These are phyloP conservation scores for Zaprionus ghesquierei DNA, from an alignment of 1,140 invertebrate species.

Conservation along the genomic window DNA sequence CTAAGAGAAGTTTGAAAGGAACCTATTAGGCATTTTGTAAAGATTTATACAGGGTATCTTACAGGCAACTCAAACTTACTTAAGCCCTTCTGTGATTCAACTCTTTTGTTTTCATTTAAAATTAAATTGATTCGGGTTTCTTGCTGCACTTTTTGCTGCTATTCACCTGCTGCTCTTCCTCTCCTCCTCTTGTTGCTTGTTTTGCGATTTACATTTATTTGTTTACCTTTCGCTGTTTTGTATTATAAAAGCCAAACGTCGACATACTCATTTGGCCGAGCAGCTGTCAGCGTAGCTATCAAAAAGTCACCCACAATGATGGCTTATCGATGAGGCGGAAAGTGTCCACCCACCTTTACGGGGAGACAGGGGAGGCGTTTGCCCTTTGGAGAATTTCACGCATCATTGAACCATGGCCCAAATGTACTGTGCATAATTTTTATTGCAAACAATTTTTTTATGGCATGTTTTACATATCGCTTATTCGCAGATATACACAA, in stretches of 20 bases:
- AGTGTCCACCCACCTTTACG: neutral
- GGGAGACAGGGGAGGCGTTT: neutral
- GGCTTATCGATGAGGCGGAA: slow-evolving; percentile 54
- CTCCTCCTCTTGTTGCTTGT: neutral
- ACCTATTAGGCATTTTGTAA: no score
- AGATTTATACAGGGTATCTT: slow-evolving; percentile 1
- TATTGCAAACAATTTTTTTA: slow-evolving; percentile 71
- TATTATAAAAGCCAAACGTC: slow-evolving; percentile 7
- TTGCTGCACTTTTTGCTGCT: neutral
- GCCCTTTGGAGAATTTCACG: slow-evolving; percentile 51
- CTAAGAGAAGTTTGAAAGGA: no score
- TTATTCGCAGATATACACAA: slow-evolving; percentile 8
- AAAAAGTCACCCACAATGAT: slow-evolving; percentile 68
- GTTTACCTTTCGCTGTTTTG: slow-evolving; percentile 60
- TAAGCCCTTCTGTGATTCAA: neutral
- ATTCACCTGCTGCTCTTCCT: neutral
- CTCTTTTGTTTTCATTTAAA: slow-evolving; percentile 11
- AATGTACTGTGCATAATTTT: slow-evolving; percentile 80
- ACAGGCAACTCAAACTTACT: neutral
- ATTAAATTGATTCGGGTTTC: slow-evolving; percentile 53
- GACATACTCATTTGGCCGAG: slow-evolving; percentile 34
- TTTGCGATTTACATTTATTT: slow-evolving; percentile 60
- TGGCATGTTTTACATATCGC: slow-evolving; percentile 46
- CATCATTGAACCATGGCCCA: slow-evolving; percentile 60
- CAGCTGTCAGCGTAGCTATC: slow-evolving; percentile 55